Percentiles rank a stretch among this genome's conserved stretches.
phyloP scores from a whole-genome alignment of 2,888 invertebrate genomes.

The Rhagium mordax region DNA sequence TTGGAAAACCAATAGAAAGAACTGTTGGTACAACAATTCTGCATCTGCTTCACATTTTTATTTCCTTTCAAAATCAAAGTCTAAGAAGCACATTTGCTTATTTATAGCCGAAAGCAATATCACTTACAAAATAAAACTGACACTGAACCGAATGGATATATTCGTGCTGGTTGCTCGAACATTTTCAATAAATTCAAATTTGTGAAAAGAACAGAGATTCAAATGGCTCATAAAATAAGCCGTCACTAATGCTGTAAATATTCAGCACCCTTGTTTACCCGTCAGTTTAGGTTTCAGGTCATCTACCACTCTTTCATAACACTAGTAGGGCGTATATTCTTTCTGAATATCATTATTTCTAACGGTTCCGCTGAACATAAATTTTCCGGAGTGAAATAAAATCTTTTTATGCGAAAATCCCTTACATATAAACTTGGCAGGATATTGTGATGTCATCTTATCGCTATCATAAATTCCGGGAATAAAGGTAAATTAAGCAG shows the following conservation, averaged over 20 bases:
- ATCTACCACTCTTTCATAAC: neutral
- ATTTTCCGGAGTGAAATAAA: neutral
- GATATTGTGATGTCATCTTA: neutral
- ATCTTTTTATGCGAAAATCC: neutral
- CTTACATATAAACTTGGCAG: neutral
- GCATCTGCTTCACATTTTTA: too few species aligned
- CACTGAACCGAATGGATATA: neutral
- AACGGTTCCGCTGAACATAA: neutral
- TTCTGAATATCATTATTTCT: neutral
- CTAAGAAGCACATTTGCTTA: neutral
- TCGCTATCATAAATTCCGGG: neutral
- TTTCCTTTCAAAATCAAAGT: too few species aligned
- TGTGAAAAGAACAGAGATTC: neutral
- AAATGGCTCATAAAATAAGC: neutral
- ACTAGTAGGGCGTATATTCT: neutral
- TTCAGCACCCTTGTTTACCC: neutral
- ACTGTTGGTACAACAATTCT: too few species aligned
- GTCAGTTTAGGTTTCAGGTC: neutral
- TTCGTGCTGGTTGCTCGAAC: neutral
- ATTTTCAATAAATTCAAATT: neutral
- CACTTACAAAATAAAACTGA: neutral
- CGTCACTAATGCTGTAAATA: neutral
- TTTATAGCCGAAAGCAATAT: neutral
- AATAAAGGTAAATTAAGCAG: neutral
- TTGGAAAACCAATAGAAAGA: too few species aligned